phyloP scores from a whole-genome alignment of 2,797 vertebrate species.

The Sternarchorhynchus goeldii region DNA sequence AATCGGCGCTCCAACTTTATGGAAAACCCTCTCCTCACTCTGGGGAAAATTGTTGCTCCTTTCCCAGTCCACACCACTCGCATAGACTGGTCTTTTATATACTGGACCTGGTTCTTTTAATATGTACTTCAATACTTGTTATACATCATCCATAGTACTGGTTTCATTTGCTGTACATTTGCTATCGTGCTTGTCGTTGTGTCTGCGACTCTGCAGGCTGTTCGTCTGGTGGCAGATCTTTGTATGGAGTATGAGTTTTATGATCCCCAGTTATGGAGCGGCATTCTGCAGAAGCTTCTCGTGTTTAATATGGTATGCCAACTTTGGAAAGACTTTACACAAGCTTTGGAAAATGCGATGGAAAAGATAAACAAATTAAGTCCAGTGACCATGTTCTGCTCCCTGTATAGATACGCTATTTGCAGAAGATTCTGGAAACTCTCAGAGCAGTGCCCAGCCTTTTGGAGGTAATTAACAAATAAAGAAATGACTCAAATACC shows the following conservation, averaged over 20 bases:
- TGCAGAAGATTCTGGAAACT: conserved; percentile 84
- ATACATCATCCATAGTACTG: neutral
- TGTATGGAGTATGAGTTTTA: conserved; percentile 90
- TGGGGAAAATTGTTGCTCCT: no score
- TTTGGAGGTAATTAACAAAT: conserved; percentile 83
- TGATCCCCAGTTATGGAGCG: conserved; percentile 90
- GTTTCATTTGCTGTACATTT: neutral
- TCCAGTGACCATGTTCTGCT: neutral
- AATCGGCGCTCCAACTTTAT: no score
- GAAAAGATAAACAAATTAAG: neutral
- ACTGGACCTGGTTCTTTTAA: no score
- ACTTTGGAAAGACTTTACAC: neutral
- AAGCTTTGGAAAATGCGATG: neutral
- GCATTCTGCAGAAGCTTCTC: conserved; percentile 90
- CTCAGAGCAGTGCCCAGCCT: conserved; percentile 81
- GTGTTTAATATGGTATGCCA: conserved; percentile 86
- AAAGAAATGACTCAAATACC: neutral
- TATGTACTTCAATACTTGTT: no score
- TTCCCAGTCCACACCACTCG: no score
- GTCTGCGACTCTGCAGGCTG: conserved; percentile 75
- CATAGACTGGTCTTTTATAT: no score
- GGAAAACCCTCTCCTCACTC: neutral
- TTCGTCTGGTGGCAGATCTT: conserved; percentile 87
- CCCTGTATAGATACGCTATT: conserved; percentile 77
- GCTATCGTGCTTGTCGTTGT: neutral